Evolutionary conservation across 2,113 vertebrate species (phyloP), one percentile per base, ranked within the genome.

Genomic region (Hylia prasina): DNA sequence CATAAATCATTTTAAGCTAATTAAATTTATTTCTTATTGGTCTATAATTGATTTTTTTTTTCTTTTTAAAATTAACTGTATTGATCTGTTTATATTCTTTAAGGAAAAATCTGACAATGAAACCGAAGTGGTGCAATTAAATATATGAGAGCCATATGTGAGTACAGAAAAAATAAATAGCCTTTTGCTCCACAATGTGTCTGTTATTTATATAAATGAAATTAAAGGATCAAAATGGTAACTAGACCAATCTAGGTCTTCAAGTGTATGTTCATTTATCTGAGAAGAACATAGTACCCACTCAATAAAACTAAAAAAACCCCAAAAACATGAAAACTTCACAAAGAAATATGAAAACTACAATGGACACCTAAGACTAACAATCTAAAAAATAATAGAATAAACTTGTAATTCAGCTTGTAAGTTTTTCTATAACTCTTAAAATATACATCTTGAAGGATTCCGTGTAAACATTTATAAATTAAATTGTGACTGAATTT

Each of bases 321-420:
- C n/a, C n/a, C n/a, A 25, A 2, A 0, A 0, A 15, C 7, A 68
- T 17, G 13, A 76, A 89, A 33, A 58, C 23, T 71, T 75, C 35
- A 13, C 13, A 42, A 12, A 79, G 4, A 77, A 56, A 69, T 73
- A 33, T 23, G 7, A 80, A 91, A 77, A 28, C 11, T n/a, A 15
- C 6, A 72, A 14, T 35, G 10, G 18, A 40, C 5, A 71, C 3
- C 2, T 47, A 42, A 31, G 2, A 31, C 10, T 39, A 82, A 21
- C 37, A 68, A 72, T 51, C 13, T 51, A 2, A 63, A 71, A 76
- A 56, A 50, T 40, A 20, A 31, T 37, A 15, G 23, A 69, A 80
- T 66, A 50, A 60, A 31, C 3, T 45, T 63, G 1, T 18, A 37
- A 42, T 66, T 91, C 47, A 40, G 2, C 4, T 82, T 73, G n/a